Percentiles rank a stretch among this genome's conserved stretches.
Conservation (phyloP, 2,888 invertebrate species). For the Drosophila pegasa region DNA sequence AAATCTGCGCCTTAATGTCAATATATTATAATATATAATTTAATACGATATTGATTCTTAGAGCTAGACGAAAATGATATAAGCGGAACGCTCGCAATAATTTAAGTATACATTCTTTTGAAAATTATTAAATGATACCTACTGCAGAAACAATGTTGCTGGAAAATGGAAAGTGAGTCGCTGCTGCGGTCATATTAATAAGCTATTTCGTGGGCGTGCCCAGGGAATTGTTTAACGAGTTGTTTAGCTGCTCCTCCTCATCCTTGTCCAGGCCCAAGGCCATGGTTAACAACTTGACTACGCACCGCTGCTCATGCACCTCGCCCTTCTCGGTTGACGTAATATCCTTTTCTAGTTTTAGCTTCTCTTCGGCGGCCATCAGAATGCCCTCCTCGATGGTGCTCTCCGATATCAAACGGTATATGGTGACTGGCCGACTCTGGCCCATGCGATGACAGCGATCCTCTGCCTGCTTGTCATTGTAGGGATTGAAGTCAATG, state of each 20-base stretch:
- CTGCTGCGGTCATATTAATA: constrained; percentile 7
- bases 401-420: constrained; percentile 92
- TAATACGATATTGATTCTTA: constrained; percentile 61
- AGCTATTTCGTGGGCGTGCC: constrained; percentile 68
- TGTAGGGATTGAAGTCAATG: constrained; percentile 99
- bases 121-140: constrained; percentile 28
- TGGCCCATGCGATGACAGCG: constrained; percentile 92
- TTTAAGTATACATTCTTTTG: constrained; percentile 25
- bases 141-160: constrained; percentile 29
- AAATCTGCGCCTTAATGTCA: constrained; percentile 40
- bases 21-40: constrained; percentile 53
- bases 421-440: constrained; percentile 93
- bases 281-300: constrained; percentile 91
- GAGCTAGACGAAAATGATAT: constrained; percentile 41
- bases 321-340: constrained; percentile 86
- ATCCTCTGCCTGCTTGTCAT: constrained; percentile 99
- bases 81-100: constrained; percentile 30
- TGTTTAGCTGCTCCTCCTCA: constrained; percentile 76
- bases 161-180: constrained; percentile 48
- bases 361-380: constrained; percentile 94
- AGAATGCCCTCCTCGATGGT: constrained; percentile 98
- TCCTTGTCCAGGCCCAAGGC: constrained; percentile 88
- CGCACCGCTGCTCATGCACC: constrained; percentile 90
- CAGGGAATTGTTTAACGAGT: constrained; percentile 74
- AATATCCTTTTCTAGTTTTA: constrained; percentile 96